These are phyloP conservation scores for Crotophaga sulcirostris DNA, from an alignment of 2,113 vertebrate species.

Conservation along the genomic window DNA sequence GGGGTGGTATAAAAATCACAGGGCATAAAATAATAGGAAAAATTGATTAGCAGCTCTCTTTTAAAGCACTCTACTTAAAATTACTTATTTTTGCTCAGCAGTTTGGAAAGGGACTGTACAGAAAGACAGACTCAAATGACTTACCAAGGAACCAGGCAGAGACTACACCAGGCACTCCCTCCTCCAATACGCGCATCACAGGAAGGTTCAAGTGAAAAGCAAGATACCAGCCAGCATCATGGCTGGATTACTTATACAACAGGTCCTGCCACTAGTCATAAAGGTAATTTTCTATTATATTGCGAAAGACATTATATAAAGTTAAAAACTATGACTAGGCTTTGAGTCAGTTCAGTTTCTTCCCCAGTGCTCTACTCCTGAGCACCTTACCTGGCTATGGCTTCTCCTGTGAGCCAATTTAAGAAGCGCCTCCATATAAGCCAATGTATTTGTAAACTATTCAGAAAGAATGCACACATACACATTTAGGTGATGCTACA, in stretches of 20 bases:
- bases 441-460: slow-evolving; percentile 26
- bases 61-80: slow-evolving; percentile 77
- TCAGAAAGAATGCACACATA: slow-evolving; percentile 24
- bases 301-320: slow-evolving; percentile 48
- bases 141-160: slow-evolving; percentile 48
- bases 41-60: slow-evolving; percentile 91
- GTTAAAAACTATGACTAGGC: slow-evolving; percentile 35
- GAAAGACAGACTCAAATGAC: slow-evolving; percentile 42
- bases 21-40: slow-evolving; percentile 92
- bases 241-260: slow-evolving; percentile 45
- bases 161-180: neutral
- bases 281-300: slow-evolving; percentile 62
- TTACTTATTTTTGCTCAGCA: slow-evolving; percentile 47
- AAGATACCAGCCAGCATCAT: slow-evolving; percentile 8
- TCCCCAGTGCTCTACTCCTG: neutral
- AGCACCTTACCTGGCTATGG: slow-evolving; percentile 51
- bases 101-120: slow-evolving; percentile 42
- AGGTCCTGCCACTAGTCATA: slow-evolving; percentile 55
- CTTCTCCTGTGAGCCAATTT: neutral
- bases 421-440: slow-evolving; percentile 11
- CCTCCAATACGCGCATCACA: slow-evolving; percentile 38
- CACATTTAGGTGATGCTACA: slow-evolving; percentile 29
- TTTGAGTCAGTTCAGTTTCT: slow-evolving; percentile 58
- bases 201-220: slow-evolving; percentile 51
- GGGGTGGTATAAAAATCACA: slow-evolving; percentile 90